Percentiles rank a stretch among this genome's conserved stretches.
phyloP scores from a whole-genome alignment of 2,888 invertebrate genomes.

The Thelaira solivaga region DNA sequence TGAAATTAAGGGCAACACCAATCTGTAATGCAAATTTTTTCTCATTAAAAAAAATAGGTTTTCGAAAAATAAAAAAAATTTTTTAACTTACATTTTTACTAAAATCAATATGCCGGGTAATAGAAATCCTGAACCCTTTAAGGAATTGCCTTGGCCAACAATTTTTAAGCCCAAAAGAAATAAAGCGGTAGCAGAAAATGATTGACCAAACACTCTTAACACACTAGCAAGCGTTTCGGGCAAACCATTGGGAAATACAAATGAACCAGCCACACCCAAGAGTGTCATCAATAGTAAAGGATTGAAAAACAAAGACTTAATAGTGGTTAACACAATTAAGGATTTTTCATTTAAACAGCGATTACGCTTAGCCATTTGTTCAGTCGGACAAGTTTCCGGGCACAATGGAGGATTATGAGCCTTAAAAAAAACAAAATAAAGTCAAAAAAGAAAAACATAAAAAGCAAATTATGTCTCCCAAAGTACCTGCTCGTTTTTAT shows the following conservation, averaged over 20 bases:
- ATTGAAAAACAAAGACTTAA: conserved; percentile 88
- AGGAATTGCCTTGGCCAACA: conserved; percentile 91
- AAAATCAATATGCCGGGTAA: conserved; percentile 91
- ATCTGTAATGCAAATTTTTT: conserved; percentile 76
- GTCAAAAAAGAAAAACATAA: background rate
- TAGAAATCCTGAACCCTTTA: conserved; percentile 87
- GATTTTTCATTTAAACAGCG: conserved; percentile 70
- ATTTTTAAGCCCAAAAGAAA: conserved; percentile 94
- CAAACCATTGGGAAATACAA: conserved; percentile 86
- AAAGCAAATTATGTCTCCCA: background rate
- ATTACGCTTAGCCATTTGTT: conserved; percentile 68
- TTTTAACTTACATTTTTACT: conserved; percentile 87
- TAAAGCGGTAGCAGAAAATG: conserved; percentile 93
- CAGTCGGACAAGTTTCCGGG: conserved; percentile 71
- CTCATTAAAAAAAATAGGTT: background rate
- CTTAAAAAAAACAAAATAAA: conserved; percentile 49
- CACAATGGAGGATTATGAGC: conserved; percentile 69
- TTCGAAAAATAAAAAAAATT: background rate
- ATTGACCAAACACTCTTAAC: conserved; percentile 88
- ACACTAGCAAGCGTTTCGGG: conserved; percentile 86
- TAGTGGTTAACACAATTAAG: conserved; percentile 76
- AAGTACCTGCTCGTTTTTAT: conserved; percentile 69
- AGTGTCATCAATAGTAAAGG: conserved; percentile 95
- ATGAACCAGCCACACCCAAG: conserved; percentile 91
- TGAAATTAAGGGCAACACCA: conserved; percentile 90